These are phyloP conservation scores for Diabrotica undecimpunctata DNA, from an alignment of 1,140 invertebrate species.

Conservation along the genomic window DNA sequence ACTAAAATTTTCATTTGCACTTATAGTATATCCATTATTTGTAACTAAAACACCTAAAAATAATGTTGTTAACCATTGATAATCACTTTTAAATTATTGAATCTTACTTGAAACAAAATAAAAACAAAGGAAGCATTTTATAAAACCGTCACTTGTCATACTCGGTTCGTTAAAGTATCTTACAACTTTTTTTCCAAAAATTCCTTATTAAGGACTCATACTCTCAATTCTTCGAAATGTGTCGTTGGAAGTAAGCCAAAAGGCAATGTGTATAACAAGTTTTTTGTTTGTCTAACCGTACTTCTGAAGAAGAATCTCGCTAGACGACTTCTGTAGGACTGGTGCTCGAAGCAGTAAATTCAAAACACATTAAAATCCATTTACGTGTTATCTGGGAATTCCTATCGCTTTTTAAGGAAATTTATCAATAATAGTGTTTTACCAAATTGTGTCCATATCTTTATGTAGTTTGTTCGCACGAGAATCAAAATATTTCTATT, in stretches of 20 bases:
- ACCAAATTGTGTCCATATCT: too few species aligned
- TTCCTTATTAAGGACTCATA: neutral
- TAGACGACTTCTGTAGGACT: neutral
- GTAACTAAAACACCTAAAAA: too few species aligned
- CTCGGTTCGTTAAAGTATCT: neutral
- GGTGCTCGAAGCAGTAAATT: neutral
- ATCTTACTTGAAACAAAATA: constrained; percentile 7
- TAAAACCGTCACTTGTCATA: neutral
- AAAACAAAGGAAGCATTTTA: constrained; percentile 4
- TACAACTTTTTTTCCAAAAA: neutral
- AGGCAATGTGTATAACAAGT: neutral
- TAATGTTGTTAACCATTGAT: too few species aligned
- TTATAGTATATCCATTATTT: too few species aligned
- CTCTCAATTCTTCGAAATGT: neutral
- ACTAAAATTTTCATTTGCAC: too few species aligned
- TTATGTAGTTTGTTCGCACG: too few species aligned
- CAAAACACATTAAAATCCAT: neutral
- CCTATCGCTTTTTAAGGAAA: neutral
- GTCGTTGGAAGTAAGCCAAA: neutral
- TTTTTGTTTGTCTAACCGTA: neutral
- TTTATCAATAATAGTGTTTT: neutral
- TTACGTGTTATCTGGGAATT: neutral
- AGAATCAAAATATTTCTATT: too few species aligned
- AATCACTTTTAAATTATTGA: neutral
- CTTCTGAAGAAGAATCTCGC: neutral